Conservation (phyloP, 2,888 invertebrate species). For the Lydus trimaculatus region DNA sequence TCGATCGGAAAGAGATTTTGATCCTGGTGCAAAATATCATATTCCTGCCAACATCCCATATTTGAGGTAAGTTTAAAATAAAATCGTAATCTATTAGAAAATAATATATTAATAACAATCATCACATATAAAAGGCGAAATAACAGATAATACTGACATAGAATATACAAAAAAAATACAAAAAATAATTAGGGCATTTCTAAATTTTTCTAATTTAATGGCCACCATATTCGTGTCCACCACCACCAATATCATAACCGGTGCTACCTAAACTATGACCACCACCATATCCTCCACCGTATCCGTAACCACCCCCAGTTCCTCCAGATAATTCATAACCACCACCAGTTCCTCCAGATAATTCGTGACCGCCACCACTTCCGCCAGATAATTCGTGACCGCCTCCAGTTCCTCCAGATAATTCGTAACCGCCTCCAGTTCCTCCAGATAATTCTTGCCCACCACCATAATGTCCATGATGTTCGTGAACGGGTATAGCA, state of each 20-base stretch:
- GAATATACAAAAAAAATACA: constrained; percentile 37
- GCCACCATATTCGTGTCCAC: constrained; percentile 41
- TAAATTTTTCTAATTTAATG: constrained; percentile 32
- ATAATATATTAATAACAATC: constrained; percentile 48
- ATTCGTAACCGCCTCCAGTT: constrained; percentile 27
- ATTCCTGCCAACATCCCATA: constrained; percentile 91
- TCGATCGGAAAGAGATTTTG: constrained; percentile 88
- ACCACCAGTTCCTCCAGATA: constrained; percentile 32
- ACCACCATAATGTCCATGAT: constrained; percentile 42
- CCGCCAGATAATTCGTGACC: constrained; percentile 39
- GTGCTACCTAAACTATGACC: no score
- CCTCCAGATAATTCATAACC: constrained; percentile 36
- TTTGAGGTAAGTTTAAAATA: constrained; percentile 74
- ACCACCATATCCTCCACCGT: constrained; percentile 32
- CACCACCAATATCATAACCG: constrained; percentile 32
- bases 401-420: constrained; percentile 41
- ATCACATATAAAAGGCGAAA: constrained; percentile 41
- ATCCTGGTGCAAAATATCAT: constrained; percentile 93
- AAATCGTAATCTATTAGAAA: constrained; percentile 23
- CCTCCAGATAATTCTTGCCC: constrained; percentile 23
- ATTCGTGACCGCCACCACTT: constrained; percentile 34
- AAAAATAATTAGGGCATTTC: constrained; percentile 27
- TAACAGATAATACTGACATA: constrained; percentile 51
- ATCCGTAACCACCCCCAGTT: constrained; percentile 37
- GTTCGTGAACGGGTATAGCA: constrained; percentile 66